These are phyloP conservation scores for Proteles cristata DNA, from an alignment of 2,113 vertebrate genomes.

Conservation along the genomic window DNA sequence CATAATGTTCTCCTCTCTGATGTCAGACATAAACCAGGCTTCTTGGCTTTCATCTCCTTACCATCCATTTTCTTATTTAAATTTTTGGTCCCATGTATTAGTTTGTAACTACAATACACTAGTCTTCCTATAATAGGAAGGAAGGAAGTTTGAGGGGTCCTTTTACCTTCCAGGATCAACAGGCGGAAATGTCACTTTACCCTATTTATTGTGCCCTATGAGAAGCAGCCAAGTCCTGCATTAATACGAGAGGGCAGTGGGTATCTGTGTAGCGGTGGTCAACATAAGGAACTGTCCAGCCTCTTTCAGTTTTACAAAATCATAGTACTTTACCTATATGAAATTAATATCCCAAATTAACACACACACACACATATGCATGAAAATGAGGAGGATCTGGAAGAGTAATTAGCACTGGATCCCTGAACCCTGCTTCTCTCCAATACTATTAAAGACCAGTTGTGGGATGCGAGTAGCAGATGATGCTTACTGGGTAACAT, in stretches of 20 bases:
- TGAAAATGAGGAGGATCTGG: not conserved
- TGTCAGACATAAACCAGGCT: not conserved
- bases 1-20: not conserved
- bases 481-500: not conserved
- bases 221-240: not conserved
- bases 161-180: not conserved
- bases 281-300: not conserved
- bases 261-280: not conserved
- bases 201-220: not conserved
- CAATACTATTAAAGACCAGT: no score
- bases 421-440: not conserved
- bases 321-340: not conserved
- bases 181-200: not conserved
- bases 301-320: not conserved
- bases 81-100: not conserved
- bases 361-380: not conserved
- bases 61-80: constrained; percentile 9
- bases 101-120: not conserved
- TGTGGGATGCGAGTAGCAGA: not conserved
- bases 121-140: not conserved
- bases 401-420: not conserved
- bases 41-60: not conserved
- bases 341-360: not conserved
- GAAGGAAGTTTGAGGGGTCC: not conserved
- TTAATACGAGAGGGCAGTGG: not conserved